These are phyloP conservation scores for Argynnis bischoffii DNA, from an alignment of 2,888 invertebrate species.

Conservation along the genomic window DNA sequence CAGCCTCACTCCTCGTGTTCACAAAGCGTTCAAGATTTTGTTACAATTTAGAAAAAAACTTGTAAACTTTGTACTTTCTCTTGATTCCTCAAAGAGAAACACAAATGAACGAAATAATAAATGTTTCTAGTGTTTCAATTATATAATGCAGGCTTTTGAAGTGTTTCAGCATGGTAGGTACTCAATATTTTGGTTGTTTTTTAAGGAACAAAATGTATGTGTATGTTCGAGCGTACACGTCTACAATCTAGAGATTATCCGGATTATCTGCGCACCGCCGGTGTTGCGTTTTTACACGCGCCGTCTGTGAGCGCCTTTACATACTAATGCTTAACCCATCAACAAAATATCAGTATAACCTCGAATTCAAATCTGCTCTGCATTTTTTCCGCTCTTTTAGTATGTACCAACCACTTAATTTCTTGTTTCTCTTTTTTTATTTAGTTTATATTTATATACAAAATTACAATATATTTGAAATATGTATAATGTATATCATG, in stretches of 20 bases:
- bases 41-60: not conserved
- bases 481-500: too few relatives aligned
- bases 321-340: slow-evolving; percentile 26
- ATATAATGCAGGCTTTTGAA: not conserved
- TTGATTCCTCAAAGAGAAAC: not conserved
- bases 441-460: too few relatives aligned
- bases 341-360: slow-evolving; percentile 8
- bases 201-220: slow-evolving; percentile 1
- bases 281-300: slow-evolving; percentile 20
- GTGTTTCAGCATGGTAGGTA: not conserved
- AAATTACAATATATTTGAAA: too few relatives aligned
- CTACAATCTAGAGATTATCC: slow-evolving; percentile 26
- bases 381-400: not conserved
- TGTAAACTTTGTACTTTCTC: not conserved
- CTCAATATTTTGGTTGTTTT: slow-evolving; percentile 13
- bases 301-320: slow-evolving; percentile 28
- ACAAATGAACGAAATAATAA: slow-evolving; percentile 2
- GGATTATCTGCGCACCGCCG: slow-evolving; percentile 25
- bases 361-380: too few relatives aligned
- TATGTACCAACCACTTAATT: not conserved
- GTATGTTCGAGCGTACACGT: slow-evolving; percentile 8
- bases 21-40: slow-evolving; percentile 11
- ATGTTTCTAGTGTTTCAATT: not conserved
- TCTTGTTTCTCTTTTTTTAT: not conserved
- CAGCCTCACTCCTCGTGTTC: not conserved